A percentile compares a stretch with the other conserved stretches of the same genome.
These are phyloP conservation scores for Muscina levida DNA, from an alignment of 2,888 invertebrate species.

Conservation along the genomic window DNA sequence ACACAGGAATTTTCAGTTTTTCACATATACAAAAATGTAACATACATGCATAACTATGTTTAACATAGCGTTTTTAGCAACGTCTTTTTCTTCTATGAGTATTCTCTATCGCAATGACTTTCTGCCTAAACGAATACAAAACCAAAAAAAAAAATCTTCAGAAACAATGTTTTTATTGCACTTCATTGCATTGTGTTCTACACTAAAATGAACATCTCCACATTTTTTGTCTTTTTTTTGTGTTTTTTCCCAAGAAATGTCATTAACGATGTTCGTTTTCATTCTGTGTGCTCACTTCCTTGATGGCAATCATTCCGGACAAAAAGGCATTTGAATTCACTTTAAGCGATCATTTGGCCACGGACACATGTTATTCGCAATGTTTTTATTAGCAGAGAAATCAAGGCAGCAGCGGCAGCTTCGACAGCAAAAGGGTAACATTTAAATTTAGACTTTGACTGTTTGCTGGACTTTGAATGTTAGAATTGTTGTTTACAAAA, in stretches of 20 bases:
- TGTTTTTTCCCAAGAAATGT: slow-evolving; percentile 54
- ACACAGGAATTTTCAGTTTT: no score
- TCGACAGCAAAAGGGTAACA: slow-evolving; percentile 35
- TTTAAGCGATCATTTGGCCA: slow-evolving; percentile 51
- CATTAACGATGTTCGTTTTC: slow-evolving; percentile 56
- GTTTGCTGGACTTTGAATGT: slow-evolving; percentile 19
- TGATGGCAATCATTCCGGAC: slow-evolving; percentile 62
- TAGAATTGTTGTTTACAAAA: slow-evolving; percentile 34
- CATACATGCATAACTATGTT: no score
- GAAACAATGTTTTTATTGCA: not conserved
- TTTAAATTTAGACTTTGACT: slow-evolving; percentile 58
- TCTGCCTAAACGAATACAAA: not conserved
- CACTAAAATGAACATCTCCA: not conserved
- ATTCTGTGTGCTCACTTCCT: slow-evolving; percentile 53
- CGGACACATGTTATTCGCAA: slow-evolving; percentile 59
- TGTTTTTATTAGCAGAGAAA: slow-evolving; percentile 61
- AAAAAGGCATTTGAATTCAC: slow-evolving; percentile 59
- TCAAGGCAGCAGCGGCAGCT: no score
- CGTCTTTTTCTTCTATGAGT: no score
- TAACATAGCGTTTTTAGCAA: no score
- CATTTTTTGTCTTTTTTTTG: not conserved
- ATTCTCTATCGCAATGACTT: not conserved
- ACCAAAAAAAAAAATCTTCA: no score
- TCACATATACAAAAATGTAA: no score
- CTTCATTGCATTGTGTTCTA: not conserved